Base-by-base conservation (phyloP, 2,888 invertebrate species). In the Eumacrocentrus americanus region DNA sequence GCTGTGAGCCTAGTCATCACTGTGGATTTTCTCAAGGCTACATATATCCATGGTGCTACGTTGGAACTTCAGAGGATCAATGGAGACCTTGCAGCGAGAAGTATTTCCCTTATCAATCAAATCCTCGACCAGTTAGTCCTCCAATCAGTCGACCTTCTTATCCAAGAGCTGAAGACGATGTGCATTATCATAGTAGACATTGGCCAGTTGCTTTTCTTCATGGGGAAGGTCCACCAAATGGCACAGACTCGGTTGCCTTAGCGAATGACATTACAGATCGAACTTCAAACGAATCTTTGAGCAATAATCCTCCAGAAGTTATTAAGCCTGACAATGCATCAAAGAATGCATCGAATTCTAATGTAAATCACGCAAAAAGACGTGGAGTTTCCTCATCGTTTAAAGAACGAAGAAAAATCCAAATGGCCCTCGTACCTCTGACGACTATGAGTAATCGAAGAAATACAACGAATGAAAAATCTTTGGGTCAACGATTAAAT, bases 21-120 rank as follows among this genome's bases (percentile, higher is more conserved):
- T 94, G 94, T 76, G 94, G 94, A 1, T 92, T 89, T 74, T 92
- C 92, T 22, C 88, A 89, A 75, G 93, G 92, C 62, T 91, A 89
- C 73, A 84, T 86, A 58, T 92, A 92, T 75, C 91, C 91, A 62
- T 94, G 94, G 93, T 94, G 94, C 73, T 91, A 91, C 78, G 94
- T 94, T 4, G 94, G 94, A 11, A 86, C 88, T 2, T 84, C 85
- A 2, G 83, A 85, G 7, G 91, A 91, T 59, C 93, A 94, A 77
- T 94, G 94, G 94, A 84, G 94, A 6, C 92, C 92, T 5, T 94
- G 94, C 80, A 93, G 90, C 69, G 92, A 93, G 70, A 88, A 88
- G 44, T 93, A 92, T 76, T 91, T 87, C 68, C 92, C 92, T 0
- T 84, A 89, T 61, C 60, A 70, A n/a, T 68, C 69, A 2, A 71